A percentile compares a stretch with the other conserved stretches of the same genome.
phyloP scores from a whole-genome alignment of 2,888 invertebrate species.

The Neuroscelio doddi region DNA sequence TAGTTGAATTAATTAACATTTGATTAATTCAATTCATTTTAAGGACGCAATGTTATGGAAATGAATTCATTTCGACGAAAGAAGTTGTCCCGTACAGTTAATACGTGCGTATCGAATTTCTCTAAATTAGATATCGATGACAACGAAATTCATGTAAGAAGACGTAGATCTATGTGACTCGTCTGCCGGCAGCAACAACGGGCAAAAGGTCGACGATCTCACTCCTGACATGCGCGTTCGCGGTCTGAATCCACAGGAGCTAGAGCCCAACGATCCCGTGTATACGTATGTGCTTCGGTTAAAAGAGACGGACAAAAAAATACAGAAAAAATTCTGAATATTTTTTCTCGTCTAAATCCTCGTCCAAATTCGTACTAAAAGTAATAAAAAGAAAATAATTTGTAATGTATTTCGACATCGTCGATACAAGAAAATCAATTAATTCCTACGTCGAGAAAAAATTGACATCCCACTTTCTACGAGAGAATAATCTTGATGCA shows the following conservation, averaged over 20 bases:
- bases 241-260: constrained; percentile 44
- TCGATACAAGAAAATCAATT: no score
- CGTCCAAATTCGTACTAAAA: no score
- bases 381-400: background rate
- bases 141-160: constrained; percentile 13
- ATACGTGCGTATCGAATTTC: no score
- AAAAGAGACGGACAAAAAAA: constrained; percentile 12
- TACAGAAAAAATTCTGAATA: constrained; percentile 8
- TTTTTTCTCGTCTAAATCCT: no score
- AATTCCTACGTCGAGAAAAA: constrained; percentile 12
- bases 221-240: constrained; percentile 45
- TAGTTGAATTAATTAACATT: no score
- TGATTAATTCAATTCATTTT: no score
- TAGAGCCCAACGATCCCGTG: constrained; percentile 22
- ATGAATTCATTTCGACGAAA: no score
- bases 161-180: constrained; percentile 34
- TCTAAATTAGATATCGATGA: no score
- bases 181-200: constrained; percentile 35
- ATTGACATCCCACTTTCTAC: constrained; percentile 7
- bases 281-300: constrained; percentile 4
- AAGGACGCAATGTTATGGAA: no score
- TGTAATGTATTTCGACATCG: background rate
- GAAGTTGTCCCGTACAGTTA: no score
- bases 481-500: constrained; percentile 39
- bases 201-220: constrained; percentile 47